These are phyloP conservation scores for Dolichopus griseipennis DNA, from an alignment of 2,888 invertebrate genomes.

Conservation along the genomic window DNA sequence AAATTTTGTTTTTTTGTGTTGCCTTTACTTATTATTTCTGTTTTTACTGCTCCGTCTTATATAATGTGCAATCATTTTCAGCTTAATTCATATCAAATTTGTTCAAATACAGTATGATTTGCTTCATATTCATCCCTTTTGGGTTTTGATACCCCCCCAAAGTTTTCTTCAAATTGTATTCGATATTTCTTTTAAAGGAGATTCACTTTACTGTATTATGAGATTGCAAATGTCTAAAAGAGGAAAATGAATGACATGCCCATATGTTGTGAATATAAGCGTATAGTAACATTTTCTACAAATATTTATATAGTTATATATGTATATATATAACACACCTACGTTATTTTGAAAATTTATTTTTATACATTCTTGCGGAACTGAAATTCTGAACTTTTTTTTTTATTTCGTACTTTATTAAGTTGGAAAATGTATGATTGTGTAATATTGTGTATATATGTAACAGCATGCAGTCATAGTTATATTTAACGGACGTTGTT, in stretches of 20 bases:
- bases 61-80: background rate
- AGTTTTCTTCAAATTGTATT: background rate
- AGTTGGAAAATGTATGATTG: too few relatives aligned
- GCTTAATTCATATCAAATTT: slow-evolving; percentile 3
- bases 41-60: background rate
- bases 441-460: too few relatives aligned
- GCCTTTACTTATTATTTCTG: background rate
- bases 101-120: background rate
- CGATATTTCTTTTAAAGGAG: background rate
- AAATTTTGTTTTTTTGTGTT: background rate
- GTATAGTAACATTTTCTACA: background rate
- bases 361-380: background rate
- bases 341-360: background rate
- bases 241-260: background rate
- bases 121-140: background rate
- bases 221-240: background rate
- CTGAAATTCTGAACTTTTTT: background rate
- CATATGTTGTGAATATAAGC: background rate
- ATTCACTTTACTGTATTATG: background rate
- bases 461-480: too few relatives aligned
- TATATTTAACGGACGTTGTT: too few relatives aligned
- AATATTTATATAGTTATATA: background rate
- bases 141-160: background rate
- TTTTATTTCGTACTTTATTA: background rate
- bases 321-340: background rate